phyloP scores from a whole-genome alignment of 2,797 vertebrate genomes.

The Heteromormyrus szaboi region DNA sequence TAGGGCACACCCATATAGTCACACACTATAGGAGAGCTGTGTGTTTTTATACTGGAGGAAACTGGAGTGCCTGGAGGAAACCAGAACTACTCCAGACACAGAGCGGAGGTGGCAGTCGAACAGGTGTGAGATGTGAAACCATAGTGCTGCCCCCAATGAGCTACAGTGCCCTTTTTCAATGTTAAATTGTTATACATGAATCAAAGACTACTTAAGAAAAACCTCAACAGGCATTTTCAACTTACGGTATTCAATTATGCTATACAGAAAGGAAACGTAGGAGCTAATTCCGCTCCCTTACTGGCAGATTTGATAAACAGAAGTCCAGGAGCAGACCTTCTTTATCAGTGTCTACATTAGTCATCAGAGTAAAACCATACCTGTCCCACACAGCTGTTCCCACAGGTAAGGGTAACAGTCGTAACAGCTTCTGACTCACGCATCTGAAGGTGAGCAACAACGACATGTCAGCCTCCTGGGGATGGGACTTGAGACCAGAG shows the following conservation, averaged over 20 bases:
- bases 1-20: neutral
- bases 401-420: neutral
- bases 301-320: neutral
- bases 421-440: neutral
- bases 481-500: neutral
- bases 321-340: neutral
- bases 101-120: neutral
- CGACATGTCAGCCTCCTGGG: neutral
- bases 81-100: neutral
- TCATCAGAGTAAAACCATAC: neutral
- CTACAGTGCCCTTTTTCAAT: neutral
- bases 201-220: neutral
- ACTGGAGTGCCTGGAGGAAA: neutral
- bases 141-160: neutral
- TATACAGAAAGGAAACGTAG: neutral
- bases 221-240: neutral
- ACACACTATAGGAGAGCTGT: neutral
- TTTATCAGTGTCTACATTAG: neutral
- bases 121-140: neutral
- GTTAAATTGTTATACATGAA: neutral
- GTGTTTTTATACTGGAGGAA: neutral
- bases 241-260: neutral
- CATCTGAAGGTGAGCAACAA: neutral
- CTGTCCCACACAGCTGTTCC: neutral
- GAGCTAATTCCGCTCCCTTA: neutral